A percentile compares a stretch with the other conserved stretches of the same genome.
Evolutionary conservation across 1,140 invertebrate genomes (phyloP).

Genomic region (Muscidifurax raptorellus): DNA sequence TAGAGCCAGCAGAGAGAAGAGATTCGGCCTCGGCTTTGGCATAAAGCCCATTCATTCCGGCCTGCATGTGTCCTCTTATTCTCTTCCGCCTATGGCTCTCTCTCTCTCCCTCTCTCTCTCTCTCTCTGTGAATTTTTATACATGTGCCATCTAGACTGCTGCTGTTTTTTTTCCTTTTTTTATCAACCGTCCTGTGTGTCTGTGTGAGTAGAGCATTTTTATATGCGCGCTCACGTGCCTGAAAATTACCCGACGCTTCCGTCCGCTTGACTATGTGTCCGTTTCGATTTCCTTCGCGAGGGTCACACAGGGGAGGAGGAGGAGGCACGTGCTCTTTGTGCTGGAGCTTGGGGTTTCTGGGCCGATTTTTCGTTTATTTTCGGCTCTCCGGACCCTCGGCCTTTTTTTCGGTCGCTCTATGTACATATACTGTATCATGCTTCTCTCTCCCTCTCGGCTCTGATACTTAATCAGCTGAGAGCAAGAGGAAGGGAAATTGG

Average conservation of each 20-base stretch:
- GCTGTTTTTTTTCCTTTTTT: not conserved
- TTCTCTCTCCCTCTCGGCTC: too few species aligned
- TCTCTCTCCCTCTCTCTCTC: too few species aligned
- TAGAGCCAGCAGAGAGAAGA: not conserved
- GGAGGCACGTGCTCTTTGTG: not conserved
- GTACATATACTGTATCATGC: too few species aligned
- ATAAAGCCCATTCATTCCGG: not conserved
- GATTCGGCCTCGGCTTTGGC: slow-evolving; percentile 32
- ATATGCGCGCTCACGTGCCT: not conserved
- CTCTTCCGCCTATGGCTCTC: slow-evolving; percentile 6
- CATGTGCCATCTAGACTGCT: not conserved
- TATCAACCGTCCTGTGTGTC: not conserved
- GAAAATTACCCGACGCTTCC: not conserved
- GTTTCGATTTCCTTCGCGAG: slow-evolving; percentile 18
- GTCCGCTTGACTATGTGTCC: not conserved
- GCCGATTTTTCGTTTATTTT: not conserved
- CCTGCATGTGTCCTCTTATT: not conserved
- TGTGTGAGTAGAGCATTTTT: not conserved
- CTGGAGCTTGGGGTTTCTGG: not conserved
- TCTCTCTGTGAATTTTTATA: not conserved
- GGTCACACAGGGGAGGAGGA: not conserved
- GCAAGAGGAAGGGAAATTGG: too few species aligned
- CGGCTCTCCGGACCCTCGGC: not conserved
- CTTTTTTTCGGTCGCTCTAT: too few species aligned
- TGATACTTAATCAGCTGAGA: too few species aligned